Base-by-base conservation (phyloP, 2,888 invertebrate species). In the Epicampocera succincta region DNA sequence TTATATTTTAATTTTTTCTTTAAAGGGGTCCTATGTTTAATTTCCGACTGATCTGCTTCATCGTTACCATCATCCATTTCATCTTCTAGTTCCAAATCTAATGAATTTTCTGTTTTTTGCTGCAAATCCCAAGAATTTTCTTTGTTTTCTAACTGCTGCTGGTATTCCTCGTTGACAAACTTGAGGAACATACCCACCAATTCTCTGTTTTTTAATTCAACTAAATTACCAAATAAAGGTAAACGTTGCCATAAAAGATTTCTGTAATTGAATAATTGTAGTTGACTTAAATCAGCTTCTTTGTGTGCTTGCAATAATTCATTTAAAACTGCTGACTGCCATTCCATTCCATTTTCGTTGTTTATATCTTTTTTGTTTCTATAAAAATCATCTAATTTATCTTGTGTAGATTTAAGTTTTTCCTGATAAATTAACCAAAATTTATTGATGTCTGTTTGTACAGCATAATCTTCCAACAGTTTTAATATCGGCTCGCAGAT, bases 401-500 rank as follows among this genome's bases (percentile, higher is more conserved):
- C 87, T 46, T 92, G 92, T 0, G 93, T 92, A 9, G 90, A 91
- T 83, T 92, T 91, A 17, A 96, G 89, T 85, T 94, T 93, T 33
- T 91, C 89, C 40, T 93, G 91, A 86, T 94, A 96, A 46, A 94
- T 91, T 0, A 92, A 90, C 97, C 97, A 97, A 91, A 97, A 97
- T 29, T 93, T 91, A n/a, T 93, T 91, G 0, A 91, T 87, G 0
- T 92, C 87, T 86, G 95, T 89, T 0, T 93, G 92, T 86, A 92
- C 92, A 0, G 96, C 96, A 88, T 95, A 96, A 0, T 95, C 93
- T 1, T 94, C 93, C 58, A 98, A 94, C 48, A 97, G 92, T 87
- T 95, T 94, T 15, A 93, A 92, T 0, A 96, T 92, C 0, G 98
- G 97, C 82, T 96, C 95, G 98, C 98, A 98, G 0, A 99, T 89